Percentiles rank a stretch among this genome's conserved stretches.
phyloP scores from a whole-genome alignment of 1,140 invertebrate species.

The Diorhabda sublineata region DNA sequence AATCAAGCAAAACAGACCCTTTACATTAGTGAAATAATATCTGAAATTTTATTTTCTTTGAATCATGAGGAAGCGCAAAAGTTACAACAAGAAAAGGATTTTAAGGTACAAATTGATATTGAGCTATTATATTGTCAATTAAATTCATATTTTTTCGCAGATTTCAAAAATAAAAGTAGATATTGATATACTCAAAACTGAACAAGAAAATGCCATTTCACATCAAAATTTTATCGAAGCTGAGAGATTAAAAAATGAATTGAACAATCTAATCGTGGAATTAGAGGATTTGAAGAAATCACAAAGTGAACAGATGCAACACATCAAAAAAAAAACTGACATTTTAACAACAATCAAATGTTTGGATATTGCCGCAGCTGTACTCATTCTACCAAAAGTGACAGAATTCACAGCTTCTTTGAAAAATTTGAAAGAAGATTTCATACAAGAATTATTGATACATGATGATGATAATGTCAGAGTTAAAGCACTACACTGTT shows the following conservation, averaged over 20 bases:
- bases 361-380: constrained; percentile 25
- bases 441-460: constrained; percentile 24
- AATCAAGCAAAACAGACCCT: constrained; percentile 12
- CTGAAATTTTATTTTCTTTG: constrained; percentile 22
- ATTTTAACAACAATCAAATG: constrained; percentile 23
- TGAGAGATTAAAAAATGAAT: constrained; percentile 18
- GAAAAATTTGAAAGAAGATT: constrained; percentile 25
- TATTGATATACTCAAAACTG: constrained; percentile 8
- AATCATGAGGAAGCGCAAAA: constrained; percentile 13
- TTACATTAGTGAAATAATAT: constrained; percentile 25
- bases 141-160: constrained; percentile 4
- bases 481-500: constrained; percentile 30
- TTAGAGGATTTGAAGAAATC: constrained; percentile 9
- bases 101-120: neutral
- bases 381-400: constrained; percentile 18
- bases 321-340: constrained; percentile 18
- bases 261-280: constrained; percentile 12
- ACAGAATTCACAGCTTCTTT: constrained; percentile 21
- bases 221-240: constrained; percentile 21
- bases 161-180: constrained; percentile 22
- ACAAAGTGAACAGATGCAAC: constrained; percentile 1
- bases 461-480: constrained; percentile 26
- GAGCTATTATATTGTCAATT: neutral
- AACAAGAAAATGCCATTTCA: constrained; percentile 20
- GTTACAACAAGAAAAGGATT: constrained; percentile 8